Base-by-base conservation (phyloP, 2,888 invertebrate genomes). In the Tenthredo distinguenda region DNA sequence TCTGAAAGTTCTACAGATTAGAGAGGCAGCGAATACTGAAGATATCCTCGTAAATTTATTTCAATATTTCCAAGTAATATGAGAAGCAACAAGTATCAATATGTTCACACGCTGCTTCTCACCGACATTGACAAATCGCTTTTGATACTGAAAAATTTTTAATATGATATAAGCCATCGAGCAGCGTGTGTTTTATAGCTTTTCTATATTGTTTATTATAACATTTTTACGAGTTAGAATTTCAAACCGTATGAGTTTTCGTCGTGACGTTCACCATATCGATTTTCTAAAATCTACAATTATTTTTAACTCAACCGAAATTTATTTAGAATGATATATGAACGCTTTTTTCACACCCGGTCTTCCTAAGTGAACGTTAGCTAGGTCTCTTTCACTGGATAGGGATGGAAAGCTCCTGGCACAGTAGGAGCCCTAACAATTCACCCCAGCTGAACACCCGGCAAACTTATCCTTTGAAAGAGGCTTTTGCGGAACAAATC, bases 401-500 rank as follows among this genome's bases (percentile, higher is more conserved):
- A 6, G 43, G 21, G 72, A 74, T 12, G 34, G 50, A 76, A 18
- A 26, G 2, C 12, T 40, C 21, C 5, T 15, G 31, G n/a, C 47
- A 18, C 18, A 34, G 50, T 6, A 21, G 55, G 77, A 34, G n/a
- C 15, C 5, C 47, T 18, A 31, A 47, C 31, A 50, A 47, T n/a
- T 50, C 9, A 77, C 9, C 40, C 4, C 5, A 43, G 12, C 43
- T 43, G 15, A 76, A n/a, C 12, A 18, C 15, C 47, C 10, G 55
- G 68, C 40, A 18, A 43, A 74, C 15, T 31, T 31, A 55, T 21
- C 55, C 6, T 12, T n/a, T 7, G 50, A n/a, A 77, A 55, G 55
- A 74, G 34, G 31, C 15, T 12, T 31, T 77, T 50, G 77, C 50
- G 31, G 34, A 34, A 77, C 34, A 77, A 77, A 77, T 77, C 77